Percentiles rank a stretch among this genome's conserved stretches.
These are phyloP conservation scores for Babyrousa celebensis DNA, from an alignment of 2,797 vertebrate genomes.

Conservation along the genomic window DNA sequence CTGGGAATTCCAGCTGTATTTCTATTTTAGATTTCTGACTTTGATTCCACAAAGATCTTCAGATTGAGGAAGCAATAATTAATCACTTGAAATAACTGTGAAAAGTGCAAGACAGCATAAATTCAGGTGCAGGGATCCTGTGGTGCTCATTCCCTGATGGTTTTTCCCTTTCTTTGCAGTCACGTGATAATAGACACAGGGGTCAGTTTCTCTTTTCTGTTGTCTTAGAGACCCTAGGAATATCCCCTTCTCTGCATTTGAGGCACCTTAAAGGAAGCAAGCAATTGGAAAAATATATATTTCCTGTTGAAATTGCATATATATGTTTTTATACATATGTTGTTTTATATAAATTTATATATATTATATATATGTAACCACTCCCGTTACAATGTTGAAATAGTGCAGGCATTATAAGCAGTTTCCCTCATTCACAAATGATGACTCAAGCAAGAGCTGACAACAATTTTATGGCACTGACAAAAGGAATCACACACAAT, in stretches of 20 bases:
- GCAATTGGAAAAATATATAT: fast-evolving
- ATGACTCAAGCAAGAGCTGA: conserved; percentile 71
- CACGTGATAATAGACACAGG: not conserved
- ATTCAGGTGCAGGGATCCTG: not conserved
- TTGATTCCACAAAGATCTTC: not conserved
- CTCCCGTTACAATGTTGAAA: not conserved
- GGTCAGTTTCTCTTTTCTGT: not conserved
- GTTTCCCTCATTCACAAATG: not conserved
- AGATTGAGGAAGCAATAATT: not conserved
- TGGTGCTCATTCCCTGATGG: not conserved
- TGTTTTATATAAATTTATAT: not conserved
- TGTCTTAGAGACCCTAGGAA: not conserved
- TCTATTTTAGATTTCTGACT: not conserved
- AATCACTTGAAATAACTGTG: not conserved
- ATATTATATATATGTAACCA: not conserved
- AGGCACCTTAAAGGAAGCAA: not conserved
- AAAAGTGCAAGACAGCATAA: not conserved
- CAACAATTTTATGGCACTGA: conserved; percentile 75
- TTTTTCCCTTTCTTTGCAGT: not conserved
- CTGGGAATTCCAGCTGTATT: not conserved
- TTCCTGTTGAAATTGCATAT: too few species aligned
- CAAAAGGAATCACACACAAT: conserved; percentile 81
- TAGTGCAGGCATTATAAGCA: not conserved
- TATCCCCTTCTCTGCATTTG: not conserved
- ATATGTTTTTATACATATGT: not conserved